Evolutionary conservation across 64 coral and sea anemone species (phyloP).

Genomic region (Platygyra sinensis): DNA sequence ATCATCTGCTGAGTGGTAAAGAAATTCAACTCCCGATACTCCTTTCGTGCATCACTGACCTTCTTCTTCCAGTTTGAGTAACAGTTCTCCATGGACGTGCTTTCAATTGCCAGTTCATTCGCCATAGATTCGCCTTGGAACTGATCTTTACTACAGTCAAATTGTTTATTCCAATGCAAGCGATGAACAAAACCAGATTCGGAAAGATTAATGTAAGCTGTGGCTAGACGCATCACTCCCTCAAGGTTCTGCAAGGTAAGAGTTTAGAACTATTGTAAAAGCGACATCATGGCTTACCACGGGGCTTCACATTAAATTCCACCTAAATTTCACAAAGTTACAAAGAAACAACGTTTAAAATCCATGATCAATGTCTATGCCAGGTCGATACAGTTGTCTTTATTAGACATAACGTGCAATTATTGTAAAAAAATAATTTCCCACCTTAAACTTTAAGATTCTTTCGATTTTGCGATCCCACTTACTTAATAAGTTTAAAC

Average conservation of each 20-base stretch:
- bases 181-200: conserved; percentile 67
- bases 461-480: too few relatives aligned
- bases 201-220: conserved; percentile 64
- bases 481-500: background rate
- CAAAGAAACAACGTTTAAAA: background rate
- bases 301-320: too few relatives aligned
- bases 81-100: conserved; percentile 42
- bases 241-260: conserved; percentile 59
- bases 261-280: background rate
- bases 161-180: conserved; percentile 58
- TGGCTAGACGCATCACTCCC: conserved; percentile 56
- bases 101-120: conserved; percentile 25
- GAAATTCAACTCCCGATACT: conserved; percentile 60
- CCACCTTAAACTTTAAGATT: too few relatives aligned
- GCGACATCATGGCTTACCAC: too few relatives aligned
- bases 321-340: background rate
- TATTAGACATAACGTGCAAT: too few relatives aligned
- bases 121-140: background rate
- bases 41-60: conserved; percentile 17
- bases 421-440: too few relatives aligned
- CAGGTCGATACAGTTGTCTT: too few relatives aligned
- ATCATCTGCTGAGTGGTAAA: conserved; percentile 74
- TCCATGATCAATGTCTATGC: too few relatives aligned
- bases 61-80: conserved; percentile 43
- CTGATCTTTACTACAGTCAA: conserved; percentile 34